phyloP scores from a whole-genome alignment of 2,113 vertebrate genomes.

The Herpetotheres cachinnans region DNA sequence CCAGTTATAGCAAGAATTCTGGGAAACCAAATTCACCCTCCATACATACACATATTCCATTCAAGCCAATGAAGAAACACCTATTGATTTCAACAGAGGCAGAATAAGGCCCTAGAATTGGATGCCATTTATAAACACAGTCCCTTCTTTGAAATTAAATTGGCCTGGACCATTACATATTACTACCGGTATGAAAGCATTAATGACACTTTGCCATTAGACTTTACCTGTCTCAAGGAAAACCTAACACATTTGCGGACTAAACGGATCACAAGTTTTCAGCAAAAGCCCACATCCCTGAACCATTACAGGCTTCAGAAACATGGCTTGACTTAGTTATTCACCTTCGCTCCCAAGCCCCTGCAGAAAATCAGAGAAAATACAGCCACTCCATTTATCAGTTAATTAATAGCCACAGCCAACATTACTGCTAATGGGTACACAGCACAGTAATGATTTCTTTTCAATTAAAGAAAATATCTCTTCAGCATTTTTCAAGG shows the following conservation, averaged over 20 bases:
- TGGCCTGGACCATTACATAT: background rate
- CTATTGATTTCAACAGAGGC: background rate
- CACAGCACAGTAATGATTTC: background rate
- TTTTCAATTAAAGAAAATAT: background rate
- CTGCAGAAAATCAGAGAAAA: constrained; percentile 4
- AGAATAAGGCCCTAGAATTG: background rate
- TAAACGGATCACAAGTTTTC: background rate
- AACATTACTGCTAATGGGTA: background rate
- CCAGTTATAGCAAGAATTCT: background rate
- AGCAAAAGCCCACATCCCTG: background rate
- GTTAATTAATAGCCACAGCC: background rate
- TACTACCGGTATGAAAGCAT: background rate
- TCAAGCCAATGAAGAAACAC: background rate
- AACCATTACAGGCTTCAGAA: background rate
- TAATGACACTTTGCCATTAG: background rate
- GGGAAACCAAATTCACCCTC: background rate
- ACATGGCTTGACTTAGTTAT: background rate
- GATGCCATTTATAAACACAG: background rate
- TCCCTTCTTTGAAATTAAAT: background rate
- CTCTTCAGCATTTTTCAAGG: background rate
- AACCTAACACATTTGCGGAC: background rate
- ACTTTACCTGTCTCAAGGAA: background rate
- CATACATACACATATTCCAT: background rate
- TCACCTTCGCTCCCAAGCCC: background rate
- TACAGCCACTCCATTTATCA: background rate